Evolutionary conservation across 2,888 invertebrate species (phyloP), one percentile per base, ranked within the genome.

Genomic region (Ormyrus labotus): DNA sequence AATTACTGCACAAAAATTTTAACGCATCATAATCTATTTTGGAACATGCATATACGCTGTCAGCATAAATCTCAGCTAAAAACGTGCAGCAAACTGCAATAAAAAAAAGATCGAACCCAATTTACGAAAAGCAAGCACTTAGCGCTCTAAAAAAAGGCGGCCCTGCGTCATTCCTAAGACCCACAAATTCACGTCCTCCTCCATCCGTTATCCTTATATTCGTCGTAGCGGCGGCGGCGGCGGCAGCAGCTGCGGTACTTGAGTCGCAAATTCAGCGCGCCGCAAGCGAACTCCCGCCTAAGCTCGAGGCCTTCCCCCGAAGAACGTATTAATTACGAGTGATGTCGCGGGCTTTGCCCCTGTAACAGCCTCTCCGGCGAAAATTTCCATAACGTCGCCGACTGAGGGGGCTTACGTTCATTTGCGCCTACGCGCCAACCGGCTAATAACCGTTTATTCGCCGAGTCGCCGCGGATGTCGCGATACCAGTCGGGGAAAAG

Each of bases 311-410:
- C 19, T 19, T 19, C 19, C 19, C 19, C 19, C 69, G 68, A 68
- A 73, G 69, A 79, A 79, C 69, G 63, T 74, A 79, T 79, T 79
- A 79, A 79, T 79, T 79, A 79, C 79, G 73, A 79, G 73, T 79
- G 79, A 79, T 74, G 79, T 79, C 69, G 73, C 63, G 53, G 65
- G 72, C 67, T 72, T 78, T 72, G 34, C 67, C 55, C 2, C 1
- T 2, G 19, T 57, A 55, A 47, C 76, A 60, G 19, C 63, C 65
- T 74, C 19, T 19, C n/a, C 13, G 6, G 68, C 50, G 73, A 69
- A 73, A 79, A 79, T 79, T 79, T 79, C 73, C 79, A 79, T 79
- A 74, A 68, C 73, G 63, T 58, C 67, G 11, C 53, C 48, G 67
- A 64, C 47, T 48, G 45, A 58, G 71, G 68, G 67, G 19, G 72